Percentiles rank a stretch among this genome's conserved stretches.
Evolutionary conservation across 2,113 vertebrate species (phyloP).

Genomic region (Hippocampus guttulatus): DNA sequence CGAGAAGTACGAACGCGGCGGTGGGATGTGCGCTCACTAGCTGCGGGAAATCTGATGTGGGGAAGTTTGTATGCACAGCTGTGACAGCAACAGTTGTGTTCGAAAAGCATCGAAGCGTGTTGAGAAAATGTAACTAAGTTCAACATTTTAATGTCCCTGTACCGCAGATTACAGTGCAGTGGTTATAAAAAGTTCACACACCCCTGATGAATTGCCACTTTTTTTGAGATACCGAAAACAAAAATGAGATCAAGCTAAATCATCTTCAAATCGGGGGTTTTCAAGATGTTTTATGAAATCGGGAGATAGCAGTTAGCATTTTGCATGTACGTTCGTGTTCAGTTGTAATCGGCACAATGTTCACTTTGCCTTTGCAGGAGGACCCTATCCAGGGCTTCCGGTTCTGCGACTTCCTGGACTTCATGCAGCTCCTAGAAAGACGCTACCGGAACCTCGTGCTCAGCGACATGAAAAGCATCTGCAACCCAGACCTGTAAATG

Average conservation of each 20-base stretch:
- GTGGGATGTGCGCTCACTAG: neutral
- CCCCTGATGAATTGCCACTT: too few relatives aligned
- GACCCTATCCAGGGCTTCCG: conserved; percentile 85
- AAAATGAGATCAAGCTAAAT: too few relatives aligned
- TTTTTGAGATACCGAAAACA: too few relatives aligned
- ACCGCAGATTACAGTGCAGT: too few relatives aligned
- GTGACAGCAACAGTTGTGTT: too few relatives aligned
- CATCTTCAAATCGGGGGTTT: too few relatives aligned
- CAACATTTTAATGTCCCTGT: too few relatives aligned
- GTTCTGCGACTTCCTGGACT: conserved; percentile 82
- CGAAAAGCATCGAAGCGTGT: too few relatives aligned
- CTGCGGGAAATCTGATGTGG: neutral
- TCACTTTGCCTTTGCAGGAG: conserved; percentile 74
- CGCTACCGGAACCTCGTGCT: conserved; percentile 80
- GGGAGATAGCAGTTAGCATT: too few relatives aligned
- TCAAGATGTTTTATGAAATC: too few relatives aligned
- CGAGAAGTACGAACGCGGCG: neutral
- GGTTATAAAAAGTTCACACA: neutral
- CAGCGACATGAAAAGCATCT: conserved; percentile 80
- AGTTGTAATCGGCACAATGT: neutral
- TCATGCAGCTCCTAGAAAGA: conserved; percentile 82
- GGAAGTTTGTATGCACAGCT: too few relatives aligned
- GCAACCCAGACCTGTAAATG: conserved; percentile 13
- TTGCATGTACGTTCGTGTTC: neutral
- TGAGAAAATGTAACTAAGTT: too few relatives aligned